Evolutionary conservation across 1,140 invertebrate species (phyloP).

Genomic region (Rhyzopertha dominica): DNA sequence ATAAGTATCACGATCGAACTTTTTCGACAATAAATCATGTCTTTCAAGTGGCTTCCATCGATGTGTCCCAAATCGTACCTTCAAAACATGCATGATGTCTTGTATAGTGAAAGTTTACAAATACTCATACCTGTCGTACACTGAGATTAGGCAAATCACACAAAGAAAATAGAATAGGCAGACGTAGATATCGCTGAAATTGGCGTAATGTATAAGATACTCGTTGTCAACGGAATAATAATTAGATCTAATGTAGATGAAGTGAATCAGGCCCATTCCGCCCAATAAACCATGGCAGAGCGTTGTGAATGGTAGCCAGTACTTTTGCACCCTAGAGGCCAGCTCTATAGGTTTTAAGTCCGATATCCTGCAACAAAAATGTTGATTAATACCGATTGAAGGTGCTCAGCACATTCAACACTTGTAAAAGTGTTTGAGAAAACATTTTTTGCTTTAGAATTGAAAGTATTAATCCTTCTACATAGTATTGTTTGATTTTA

Average conservation of each 20-base stretch:
- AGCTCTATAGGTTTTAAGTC: slow-evolving; percentile 30
- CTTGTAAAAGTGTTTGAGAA: no score
- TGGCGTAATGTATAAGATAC: slow-evolving; percentile 39
- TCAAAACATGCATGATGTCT: slow-evolving; percentile 14
- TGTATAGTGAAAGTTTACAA: slow-evolving; percentile 3
- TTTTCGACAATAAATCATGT: slow-evolving; percentile 34
- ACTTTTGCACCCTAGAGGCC: slow-evolving; percentile 36
- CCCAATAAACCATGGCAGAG: slow-evolving; percentile 42
- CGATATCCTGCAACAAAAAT: slow-evolving; percentile 14
- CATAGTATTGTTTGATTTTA: no score
- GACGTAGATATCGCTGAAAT: slow-evolving; percentile 41
- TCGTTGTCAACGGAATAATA: slow-evolving; percentile 28
- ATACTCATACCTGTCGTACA: slow-evolving; percentile 38
- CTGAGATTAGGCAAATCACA: slow-evolving; percentile 41
- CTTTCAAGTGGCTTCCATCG: slow-evolving; percentile 23
- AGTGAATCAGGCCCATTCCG: slow-evolving; percentile 40
- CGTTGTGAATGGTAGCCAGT: slow-evolving; percentile 38
- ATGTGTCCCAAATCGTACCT: slow-evolving; percentile 41
- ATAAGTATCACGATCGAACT: slow-evolving; percentile 36
- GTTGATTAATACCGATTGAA: no score
- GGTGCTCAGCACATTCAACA: no score
- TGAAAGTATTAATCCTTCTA: no score
- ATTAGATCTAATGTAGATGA: slow-evolving; percentile 38
- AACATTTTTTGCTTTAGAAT: no score
- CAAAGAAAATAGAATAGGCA: slow-evolving; percentile 38